Percentiles rank a stretch among this genome's conserved stretches.
phyloP scores from a whole-genome alignment of 1,140 invertebrate species.

The Belonocnema kinseyi region DNA sequence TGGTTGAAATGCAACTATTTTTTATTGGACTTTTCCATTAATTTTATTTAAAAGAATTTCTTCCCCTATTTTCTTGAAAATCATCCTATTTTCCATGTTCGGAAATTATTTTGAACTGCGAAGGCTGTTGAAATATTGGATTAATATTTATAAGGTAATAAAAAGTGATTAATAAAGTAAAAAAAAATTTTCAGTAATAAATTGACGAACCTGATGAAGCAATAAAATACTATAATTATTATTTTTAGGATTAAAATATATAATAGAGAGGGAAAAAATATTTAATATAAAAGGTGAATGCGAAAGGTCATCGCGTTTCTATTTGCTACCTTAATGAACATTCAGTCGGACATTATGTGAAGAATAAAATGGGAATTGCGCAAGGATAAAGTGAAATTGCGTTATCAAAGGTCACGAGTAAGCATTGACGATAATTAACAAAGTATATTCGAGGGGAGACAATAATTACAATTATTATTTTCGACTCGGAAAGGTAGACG shows the following conservation, averaged over 20 bases:
- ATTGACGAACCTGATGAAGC: neutral
- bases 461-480: conserved; percentile 76
- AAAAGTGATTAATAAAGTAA: too few relatives aligned
- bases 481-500: conserved; percentile 68
- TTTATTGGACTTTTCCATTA: too few relatives aligned
- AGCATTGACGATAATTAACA: conserved; percentile 68
- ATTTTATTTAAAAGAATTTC: too few relatives aligned
- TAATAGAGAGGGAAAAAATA: neutral
- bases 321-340: conserved; percentile 17
- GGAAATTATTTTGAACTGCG: too few relatives aligned
- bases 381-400: conserved; percentile 22
- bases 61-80: too few relatives aligned
- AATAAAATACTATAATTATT: neutral
- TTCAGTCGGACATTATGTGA: conserved; percentile 15
- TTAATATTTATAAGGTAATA: too few relatives aligned
- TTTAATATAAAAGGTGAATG: conserved; percentile 27
- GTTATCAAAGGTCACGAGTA: conserved; percentile 26
- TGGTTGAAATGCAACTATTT: too few relatives aligned
- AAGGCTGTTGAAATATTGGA: too few relatives aligned
- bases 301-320: neutral
- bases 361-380: conserved; percentile 16
- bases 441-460: conserved; percentile 70
- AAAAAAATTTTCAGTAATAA: too few relatives aligned
- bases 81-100: too few relatives aligned
- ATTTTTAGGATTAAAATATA: neutral